phyloP scores from a whole-genome alignment of 2,888 invertebrate genomes.

The Noctua janthe region DNA sequence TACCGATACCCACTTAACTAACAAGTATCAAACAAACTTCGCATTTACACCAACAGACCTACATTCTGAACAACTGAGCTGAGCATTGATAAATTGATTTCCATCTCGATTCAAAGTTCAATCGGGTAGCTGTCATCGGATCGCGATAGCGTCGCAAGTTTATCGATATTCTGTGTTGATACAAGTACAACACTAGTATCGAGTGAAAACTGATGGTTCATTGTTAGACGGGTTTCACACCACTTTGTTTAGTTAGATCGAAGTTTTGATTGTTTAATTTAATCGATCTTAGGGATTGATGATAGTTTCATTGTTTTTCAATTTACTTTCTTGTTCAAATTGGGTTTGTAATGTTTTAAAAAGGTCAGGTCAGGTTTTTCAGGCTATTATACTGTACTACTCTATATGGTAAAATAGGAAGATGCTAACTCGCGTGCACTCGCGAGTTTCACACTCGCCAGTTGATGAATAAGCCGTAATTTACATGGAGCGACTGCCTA shows the following conservation, averaged over 20 bases:
- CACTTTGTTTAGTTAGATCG: slow-evolving; percentile 15
- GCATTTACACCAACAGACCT: slow-evolving; percentile 50
- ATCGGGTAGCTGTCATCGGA: slow-evolving; percentile 70
- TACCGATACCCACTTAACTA: slow-evolving; percentile 31
- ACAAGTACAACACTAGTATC: slow-evolving; percentile 69
- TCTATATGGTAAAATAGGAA: no score
- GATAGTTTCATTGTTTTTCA: neutral
- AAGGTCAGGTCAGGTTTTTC: no score
- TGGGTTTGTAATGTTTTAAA: neutral
- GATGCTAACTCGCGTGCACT: no score
- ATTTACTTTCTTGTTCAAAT: neutral
- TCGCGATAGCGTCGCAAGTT: slow-evolving; percentile 70
- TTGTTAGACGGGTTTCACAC: slow-evolving; percentile 38
- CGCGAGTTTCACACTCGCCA: no score
- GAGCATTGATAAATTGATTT: slow-evolving; percentile 66
- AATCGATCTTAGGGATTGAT: neutral
- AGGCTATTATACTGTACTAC: neutral
- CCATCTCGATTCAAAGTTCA: slow-evolving; percentile 69
- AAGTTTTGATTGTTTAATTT: slow-evolving; percentile 9
- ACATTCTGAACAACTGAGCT: slow-evolving; percentile 51
- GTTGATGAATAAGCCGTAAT: no score
- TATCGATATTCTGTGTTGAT: slow-evolving; percentile 72
- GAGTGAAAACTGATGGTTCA: slow-evolving; percentile 72
- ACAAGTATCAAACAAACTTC: slow-evolving; percentile 44
- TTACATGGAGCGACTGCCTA: neutral